These are phyloP conservation scores for Apostichopus leukothele DNA, from an alignment of 53 echinoderm and acorn worm genomes.

Conservation along the genomic window DNA sequence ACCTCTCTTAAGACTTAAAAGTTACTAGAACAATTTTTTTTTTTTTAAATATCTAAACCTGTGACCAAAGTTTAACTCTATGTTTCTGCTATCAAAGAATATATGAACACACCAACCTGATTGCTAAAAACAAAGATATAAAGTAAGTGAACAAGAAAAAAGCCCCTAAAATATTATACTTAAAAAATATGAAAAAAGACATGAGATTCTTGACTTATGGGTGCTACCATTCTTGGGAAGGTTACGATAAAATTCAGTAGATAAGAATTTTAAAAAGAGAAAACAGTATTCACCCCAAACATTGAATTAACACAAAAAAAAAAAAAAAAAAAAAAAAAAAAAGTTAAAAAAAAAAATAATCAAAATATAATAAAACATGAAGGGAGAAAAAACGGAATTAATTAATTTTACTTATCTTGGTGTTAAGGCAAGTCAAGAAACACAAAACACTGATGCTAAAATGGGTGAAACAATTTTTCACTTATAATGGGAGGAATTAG, in stretches of 20 bases:
- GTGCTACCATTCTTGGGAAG: neutral
- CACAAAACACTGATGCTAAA: neutral
- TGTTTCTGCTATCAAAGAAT: neutral
- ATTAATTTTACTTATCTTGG: neutral
- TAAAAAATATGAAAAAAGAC: neutral
- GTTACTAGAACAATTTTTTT: neutral
- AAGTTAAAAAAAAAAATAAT: neutral
- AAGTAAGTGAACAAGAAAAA: neutral
- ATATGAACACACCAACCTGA: slow-evolving; percentile 1
- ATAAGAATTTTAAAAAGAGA: neutral
- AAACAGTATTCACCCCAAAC: neutral
- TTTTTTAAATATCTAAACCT: neutral
- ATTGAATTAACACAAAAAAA: neutral
- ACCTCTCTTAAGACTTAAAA: neutral
- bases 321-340: neutral
- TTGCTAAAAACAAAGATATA: neutral
- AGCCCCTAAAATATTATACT: neutral
- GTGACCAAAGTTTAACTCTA: neutral
- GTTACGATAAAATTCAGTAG: neutral
- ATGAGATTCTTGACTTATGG: neutral
- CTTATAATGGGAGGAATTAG: too few relatives aligned
- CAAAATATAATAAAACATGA: neutral
- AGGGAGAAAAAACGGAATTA: neutral
- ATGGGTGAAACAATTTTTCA: too few relatives aligned
- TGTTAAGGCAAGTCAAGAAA: neutral